Conservation (phyloP, 2,113 vertebrate genomes). For the Chloroceryle aenea region DNA sequence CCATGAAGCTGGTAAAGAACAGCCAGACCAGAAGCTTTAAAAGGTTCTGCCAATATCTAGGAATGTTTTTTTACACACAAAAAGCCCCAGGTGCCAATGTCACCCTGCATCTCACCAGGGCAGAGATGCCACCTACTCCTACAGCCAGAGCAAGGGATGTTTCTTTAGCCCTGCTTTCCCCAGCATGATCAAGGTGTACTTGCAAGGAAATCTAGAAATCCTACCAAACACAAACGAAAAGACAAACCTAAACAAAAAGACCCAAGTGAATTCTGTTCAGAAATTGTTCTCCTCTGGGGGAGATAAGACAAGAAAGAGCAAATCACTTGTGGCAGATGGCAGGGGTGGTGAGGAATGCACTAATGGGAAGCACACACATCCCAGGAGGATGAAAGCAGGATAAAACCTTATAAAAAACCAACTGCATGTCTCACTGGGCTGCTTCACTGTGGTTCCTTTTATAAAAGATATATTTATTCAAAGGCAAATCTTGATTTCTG, state of each 20-base stretch:
- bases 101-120: background rate
- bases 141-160: background rate
- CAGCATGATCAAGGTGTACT: background rate
- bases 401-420: background rate
- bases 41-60: background rate
- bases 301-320: constrained; percentile 20
- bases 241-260: background rate
- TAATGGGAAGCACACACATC: constrained; percentile 42
- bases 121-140: too few relatives aligned
- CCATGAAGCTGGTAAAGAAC: background rate
- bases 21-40: background rate
- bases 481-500: constrained; percentile 11
- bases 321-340: constrained; percentile 48
- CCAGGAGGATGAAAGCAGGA: constrained; percentile 14
- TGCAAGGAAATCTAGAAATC: background rate
- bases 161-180: background rate
- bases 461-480: constrained; percentile 1
- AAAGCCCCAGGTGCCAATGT: background rate
- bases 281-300: background rate
- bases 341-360: constrained; percentile 16
- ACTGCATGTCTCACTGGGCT: background rate
- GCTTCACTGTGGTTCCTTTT: background rate
- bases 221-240: background rate
- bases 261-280: background rate
- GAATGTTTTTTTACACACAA: background rate